Base-by-base conservation (phyloP, 1,140 invertebrate genomes). In the Stenopsyche tienmushanensis region DNA sequence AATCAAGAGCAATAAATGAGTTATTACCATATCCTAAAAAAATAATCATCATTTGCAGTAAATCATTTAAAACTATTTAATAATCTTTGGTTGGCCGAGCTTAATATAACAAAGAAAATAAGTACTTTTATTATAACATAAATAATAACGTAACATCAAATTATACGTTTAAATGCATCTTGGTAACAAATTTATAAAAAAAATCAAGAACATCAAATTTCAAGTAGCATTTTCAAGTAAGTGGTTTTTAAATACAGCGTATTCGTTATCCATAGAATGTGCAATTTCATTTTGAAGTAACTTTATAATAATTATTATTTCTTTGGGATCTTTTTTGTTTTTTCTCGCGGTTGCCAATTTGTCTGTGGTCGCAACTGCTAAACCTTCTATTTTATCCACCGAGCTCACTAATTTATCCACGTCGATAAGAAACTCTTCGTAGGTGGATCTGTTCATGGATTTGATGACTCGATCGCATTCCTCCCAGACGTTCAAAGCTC, bases 311-410 rank as follows among this genome's bases (percentile, higher is more conserved):
- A 77, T 74, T 2, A 65, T 62, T 54, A 80, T 77, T 66, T 76
- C 73, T 29, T 78, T 75, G 65, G 73, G 76, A 57, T 75, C 74
- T n/a, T n/a, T n/a, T 66, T 75, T 74, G 0, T 73, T 73, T 52
- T 76, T 75, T 3, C 73, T 72, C 5, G 76, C 74, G 9, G 71
- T 73, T 3, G 71, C 72, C 21, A 81, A 21, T 64, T 72, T 74
- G 69, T 79, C 76, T 73, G 80, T 76, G 29, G 73, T 72, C 9
- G 75, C 75, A 45, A 77, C 78, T 71, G 79, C 78, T 9, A 80
- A 62, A 52, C 79, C 77, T 45, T 80, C 76, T 59, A 80, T 75
- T 34, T 72, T 73, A 29, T 80, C 76, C 18, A 77, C 76, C 10
- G 76, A 72, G 47, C 77, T 73, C 3, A 78, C 74, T 24, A 81